A percentile compares a stretch with the other conserved stretches of the same genome.
These are phyloP conservation scores for Drymonia ruficornis DNA, from an alignment of 2,888 invertebrate genomes.

Conservation along the genomic window DNA sequence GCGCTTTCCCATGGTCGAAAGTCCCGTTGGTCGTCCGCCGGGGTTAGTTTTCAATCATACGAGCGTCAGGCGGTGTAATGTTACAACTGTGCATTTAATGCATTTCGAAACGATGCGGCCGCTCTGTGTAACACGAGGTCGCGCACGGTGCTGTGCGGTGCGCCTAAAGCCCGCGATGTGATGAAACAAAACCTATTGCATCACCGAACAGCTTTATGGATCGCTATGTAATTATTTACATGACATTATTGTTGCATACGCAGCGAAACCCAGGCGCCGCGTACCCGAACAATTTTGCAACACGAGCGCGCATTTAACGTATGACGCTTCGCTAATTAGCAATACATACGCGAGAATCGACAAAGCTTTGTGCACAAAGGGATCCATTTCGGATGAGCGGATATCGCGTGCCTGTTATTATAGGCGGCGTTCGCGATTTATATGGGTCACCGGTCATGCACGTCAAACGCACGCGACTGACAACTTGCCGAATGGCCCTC, in stretches of 20 bases:
- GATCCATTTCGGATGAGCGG: slow-evolving; percentile 60
- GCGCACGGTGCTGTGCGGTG: slow-evolving; percentile 70
- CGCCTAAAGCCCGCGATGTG: slow-evolving; percentile 73
- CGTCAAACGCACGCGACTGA: slow-evolving; percentile 57
- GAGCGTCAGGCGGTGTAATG: slow-evolving; percentile 54
- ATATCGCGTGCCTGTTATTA: slow-evolving; percentile 43
- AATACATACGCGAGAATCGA: slow-evolving; percentile 54
- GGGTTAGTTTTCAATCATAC: slow-evolving; percentile 64
- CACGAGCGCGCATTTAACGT: slow-evolving; percentile 41
- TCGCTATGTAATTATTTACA: slow-evolving; percentile 78
- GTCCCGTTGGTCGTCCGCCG: slow-evolving; percentile 42
- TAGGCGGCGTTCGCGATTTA: slow-evolving; percentile 56
- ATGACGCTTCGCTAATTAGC: slow-evolving; percentile 63
- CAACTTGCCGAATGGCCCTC: slow-evolving; percentile 46
- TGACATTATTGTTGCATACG: slow-evolving; percentile 71
- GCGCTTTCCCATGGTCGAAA: slow-evolving; percentile 46
- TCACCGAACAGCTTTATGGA: slow-evolving; percentile 76
- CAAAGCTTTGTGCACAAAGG: slow-evolving; percentile 77
- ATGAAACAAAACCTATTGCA: slow-evolving; percentile 81
- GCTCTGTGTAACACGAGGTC: slow-evolving; percentile 80
- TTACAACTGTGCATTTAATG: slow-evolving; percentile 81
- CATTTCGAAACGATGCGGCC: slow-evolving; percentile 83
- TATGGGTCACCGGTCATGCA: slow-evolving; percentile 67
- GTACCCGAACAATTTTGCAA: slow-evolving; percentile 53
- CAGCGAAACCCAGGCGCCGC: slow-evolving; percentile 37